Percentiles rank a stretch among this genome's conserved stretches.
Conservation (phyloP, 2,113 vertebrate genomes). For the Sarotherodon lohbergeri region DNA sequence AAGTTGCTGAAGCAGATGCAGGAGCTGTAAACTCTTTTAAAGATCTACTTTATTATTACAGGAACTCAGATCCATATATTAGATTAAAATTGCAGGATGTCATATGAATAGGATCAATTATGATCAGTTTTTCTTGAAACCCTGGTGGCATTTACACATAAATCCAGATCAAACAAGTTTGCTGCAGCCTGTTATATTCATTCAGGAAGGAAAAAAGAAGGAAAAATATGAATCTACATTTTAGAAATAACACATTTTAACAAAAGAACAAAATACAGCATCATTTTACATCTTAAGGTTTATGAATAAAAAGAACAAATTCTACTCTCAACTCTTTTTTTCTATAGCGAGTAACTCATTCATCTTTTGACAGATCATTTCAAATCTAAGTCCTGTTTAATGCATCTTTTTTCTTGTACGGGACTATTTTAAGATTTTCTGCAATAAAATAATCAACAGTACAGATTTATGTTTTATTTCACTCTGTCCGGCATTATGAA, state of each 20-base stretch:
- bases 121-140: background rate
- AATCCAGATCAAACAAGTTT: background rate
- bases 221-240: background rate
- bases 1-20: background rate
- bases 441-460: background rate
- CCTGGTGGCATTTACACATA: background rate
- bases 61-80: background rate
- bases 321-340: background rate
- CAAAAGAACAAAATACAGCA: accelerated
- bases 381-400: background rate
- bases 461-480: background rate
- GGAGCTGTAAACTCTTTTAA: background rate
- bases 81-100: background rate
- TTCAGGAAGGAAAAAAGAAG: background rate
- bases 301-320: background rate
- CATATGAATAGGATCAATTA: background rate
- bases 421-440: background rate
- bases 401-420: background rate
- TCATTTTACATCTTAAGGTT: background rate
- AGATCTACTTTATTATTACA: background rate
- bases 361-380: background rate
- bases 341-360: background rate
- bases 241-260: background rate
- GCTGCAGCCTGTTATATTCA: background rate
- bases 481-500: background rate